phyloP scores from a whole-genome alignment of 1,140 invertebrate species.

The Leptopilina boulardi region DNA sequence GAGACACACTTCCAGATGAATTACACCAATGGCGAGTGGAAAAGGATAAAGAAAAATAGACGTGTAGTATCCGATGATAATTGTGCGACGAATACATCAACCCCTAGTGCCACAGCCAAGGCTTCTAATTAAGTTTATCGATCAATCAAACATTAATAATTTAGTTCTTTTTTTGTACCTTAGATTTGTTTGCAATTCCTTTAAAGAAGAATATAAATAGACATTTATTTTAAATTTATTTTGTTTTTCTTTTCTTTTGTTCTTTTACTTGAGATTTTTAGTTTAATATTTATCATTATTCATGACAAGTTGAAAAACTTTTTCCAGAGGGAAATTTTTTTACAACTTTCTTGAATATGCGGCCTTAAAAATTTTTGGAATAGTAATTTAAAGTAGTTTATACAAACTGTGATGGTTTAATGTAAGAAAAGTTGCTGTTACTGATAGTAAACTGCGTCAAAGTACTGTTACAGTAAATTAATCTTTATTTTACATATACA shows the following conservation, averaged over 20 bases:
- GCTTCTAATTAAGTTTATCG: conserved; percentile 65
- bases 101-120: conserved; percentile 62
- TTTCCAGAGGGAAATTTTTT: not conserved
- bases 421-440: conserved; percentile 1
- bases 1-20: conserved; percentile 99
- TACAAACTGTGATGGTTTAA: conserved; percentile 8
- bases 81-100: conserved; percentile 53
- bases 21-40: conserved; percentile 96
- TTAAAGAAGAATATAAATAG: not conserved
- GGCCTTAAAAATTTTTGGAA: not conserved
- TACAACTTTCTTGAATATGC: not conserved
- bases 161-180: conserved; percentile 7
- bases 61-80: conserved; percentile 78
- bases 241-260: not conserved
- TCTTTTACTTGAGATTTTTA: not conserved
- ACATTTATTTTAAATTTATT: too few relatives aligned
- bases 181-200: conserved; percentile 20
- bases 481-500: too few relatives aligned
- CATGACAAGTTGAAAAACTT: not conserved
- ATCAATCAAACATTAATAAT: not conserved
- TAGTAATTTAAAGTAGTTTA: conserved; percentile 11
- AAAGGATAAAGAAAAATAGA: conserved; percentile 90
- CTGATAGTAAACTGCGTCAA: not conserved
- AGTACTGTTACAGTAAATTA: not conserved
- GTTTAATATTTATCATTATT: not conserved